These are phyloP conservation scores for Callorhinus ursinus DNA, from an alignment of 2,113 vertebrate genomes.

Conservation along the genomic window DNA sequence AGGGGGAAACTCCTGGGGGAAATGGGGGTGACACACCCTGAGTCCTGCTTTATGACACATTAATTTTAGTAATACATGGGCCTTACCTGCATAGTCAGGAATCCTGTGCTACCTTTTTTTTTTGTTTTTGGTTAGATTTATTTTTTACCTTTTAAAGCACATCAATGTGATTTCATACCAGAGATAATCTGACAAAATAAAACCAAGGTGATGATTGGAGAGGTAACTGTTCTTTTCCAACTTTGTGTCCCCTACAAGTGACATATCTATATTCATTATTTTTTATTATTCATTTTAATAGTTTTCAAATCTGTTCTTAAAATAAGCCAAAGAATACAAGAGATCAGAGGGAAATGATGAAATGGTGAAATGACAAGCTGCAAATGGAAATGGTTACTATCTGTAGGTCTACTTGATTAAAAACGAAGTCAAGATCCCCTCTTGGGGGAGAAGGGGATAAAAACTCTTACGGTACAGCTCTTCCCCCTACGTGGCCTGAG, in stretches of 20 bases:
- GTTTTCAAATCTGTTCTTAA: background rate
- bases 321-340: background rate
- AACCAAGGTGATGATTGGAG: background rate
- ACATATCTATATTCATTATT: background rate
- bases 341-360: background rate
- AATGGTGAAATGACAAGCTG: background rate
- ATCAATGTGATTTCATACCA: background rate
- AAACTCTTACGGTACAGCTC: background rate
- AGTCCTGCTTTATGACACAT: background rate
- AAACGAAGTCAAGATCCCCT: background rate
- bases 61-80: slow-evolving; percentile 23
- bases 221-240: background rate
- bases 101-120: background rate
- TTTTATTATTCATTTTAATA: slow-evolving; percentile 14
- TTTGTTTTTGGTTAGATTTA: background rate
- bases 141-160: background rate
- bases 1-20: background rate
- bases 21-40: background rate
- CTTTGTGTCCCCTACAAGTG: background rate
- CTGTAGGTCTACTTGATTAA: background rate
- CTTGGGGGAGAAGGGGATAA: background rate
- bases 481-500: too few relatives aligned
- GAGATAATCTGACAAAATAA: background rate
- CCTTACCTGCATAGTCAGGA: background rate
- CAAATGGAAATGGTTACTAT: background rate